Evolutionary conservation across 2,888 invertebrate genomes (phyloP).

Genomic region (Callyntrura sp.): DNA sequence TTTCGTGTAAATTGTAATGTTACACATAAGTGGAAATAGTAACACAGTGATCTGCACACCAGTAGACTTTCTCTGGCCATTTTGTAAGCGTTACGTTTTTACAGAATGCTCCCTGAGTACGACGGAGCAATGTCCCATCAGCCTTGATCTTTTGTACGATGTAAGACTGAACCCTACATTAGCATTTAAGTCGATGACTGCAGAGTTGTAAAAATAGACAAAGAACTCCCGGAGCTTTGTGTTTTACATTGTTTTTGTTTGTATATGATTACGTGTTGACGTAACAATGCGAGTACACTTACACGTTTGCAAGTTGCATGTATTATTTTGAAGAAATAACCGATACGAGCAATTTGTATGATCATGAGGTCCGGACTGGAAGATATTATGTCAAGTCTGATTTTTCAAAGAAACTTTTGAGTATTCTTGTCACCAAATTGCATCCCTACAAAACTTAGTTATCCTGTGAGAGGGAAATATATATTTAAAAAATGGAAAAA

Average conservation of each 20-base stretch:
- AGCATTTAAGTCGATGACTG: background rate
- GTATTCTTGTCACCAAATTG: too few relatives aligned
- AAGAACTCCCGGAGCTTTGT: conserved; percentile 6
- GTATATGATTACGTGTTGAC: too few relatives aligned
- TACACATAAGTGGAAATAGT: too few relatives aligned
- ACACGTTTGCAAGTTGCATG: background rate
- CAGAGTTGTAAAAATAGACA: conserved; percentile 25
- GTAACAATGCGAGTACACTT: background rate
- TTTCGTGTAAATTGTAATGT: too few relatives aligned
- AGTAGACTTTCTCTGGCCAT: too few relatives aligned
- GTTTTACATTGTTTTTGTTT: background rate
- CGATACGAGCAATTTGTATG: background rate
- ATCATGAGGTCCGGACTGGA: background rate
- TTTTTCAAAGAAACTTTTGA: too few relatives aligned
- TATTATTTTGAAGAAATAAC: conserved; percentile 28
- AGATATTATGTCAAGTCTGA: too few relatives aligned
- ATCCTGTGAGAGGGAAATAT: too few relatives aligned
- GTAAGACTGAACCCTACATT: conserved; percentile 54
- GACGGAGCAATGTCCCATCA: conserved; percentile 74
- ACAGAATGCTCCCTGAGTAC: background rate
- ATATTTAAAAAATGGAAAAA: too few relatives aligned
- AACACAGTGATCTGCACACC: too few relatives aligned
- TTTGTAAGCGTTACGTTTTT: too few relatives aligned
- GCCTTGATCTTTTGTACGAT: conserved; percentile 73
- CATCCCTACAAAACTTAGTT: too few relatives aligned